A percentile compares a stretch with the other conserved stretches of the same genome.
Conservation (phyloP, 2,888 invertebrate species). For the Toxonevra muliebris region DNA sequence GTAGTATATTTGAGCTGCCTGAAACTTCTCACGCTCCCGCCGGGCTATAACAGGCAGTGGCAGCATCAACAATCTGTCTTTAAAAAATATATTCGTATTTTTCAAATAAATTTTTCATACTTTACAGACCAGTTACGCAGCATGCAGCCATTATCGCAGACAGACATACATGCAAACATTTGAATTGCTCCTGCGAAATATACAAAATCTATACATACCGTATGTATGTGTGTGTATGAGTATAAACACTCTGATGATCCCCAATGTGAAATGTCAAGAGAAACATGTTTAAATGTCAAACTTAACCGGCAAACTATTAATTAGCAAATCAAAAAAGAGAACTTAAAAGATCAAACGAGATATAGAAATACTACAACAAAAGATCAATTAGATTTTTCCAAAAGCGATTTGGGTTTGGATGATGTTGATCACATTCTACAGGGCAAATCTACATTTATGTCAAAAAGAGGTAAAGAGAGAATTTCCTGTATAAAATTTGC, state of each 20-base stretch:
- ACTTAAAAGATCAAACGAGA: not conserved
- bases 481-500: too few species aligned
- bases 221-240: not conserved
- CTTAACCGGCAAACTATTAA: constrained; percentile 61
- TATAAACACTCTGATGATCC: not conserved
- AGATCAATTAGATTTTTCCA: constrained; percentile 60
- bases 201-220: not conserved
- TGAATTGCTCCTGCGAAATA: not conserved
- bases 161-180: not conserved
- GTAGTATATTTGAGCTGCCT: not conserved
- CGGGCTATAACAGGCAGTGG: not conserved
- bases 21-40: constrained; percentile 27
- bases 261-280: constrained; percentile 55
- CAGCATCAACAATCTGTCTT: too few species aligned
- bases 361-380: constrained; percentile 51
- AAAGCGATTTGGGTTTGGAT: constrained; percentile 22
- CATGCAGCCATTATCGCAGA: not conserved
- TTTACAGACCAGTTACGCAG: constrained; percentile 20
- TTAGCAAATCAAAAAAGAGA: constrained; percentile 53
- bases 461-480: too few species aligned
- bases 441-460: too few species aligned
- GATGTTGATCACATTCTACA: too few species aligned
- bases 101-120: not conserved
- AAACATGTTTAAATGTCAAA: constrained; percentile 60
- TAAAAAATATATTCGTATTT: too few species aligned